Evolutionary conservation across 2,888 invertebrate species (phyloP), one percentile per base, ranked within the genome.

Genomic region (Neoaliturus tenellus): DNA sequence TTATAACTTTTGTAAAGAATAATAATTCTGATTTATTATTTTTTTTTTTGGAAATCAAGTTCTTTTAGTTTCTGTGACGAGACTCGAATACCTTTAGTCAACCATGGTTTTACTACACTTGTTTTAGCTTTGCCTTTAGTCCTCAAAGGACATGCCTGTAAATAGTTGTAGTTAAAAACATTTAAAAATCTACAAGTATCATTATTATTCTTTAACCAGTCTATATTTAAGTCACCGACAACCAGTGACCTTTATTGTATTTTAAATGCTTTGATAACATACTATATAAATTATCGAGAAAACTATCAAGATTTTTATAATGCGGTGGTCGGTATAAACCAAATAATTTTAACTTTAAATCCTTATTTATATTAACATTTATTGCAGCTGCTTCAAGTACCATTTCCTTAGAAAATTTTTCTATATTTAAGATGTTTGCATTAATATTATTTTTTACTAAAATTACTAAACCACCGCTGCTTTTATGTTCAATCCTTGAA

Each of bases 211-310:
- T 44, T 23, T 25, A 25, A 28, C 75, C 75, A 75, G 48, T 48
- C 39, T 25, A 75, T 75, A 75, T 75, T 75, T 6, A 71, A 75
- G 20, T 75, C 75, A 17, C 75, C 44, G 5, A 44, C 44, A 75
- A 75, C 12, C n/a, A 41, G 5, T 39, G 48, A n/a, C n/a, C n/a
- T 48, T 48, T 75, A 14, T n/a, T 3, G 2, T 44, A 28, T n/a
- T 5, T 48, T 14, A 75, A n/a, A 17, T 75, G 23, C 25, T 75
- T 75, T 48, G 75, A 75, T 14, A 75, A 31, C 17, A 48, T 20
- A 2, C 35, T 4, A 25, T 75, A 75, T 6, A 75, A 75, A 20
- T 23, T n/a, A 41, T 35, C n/a, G 41, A 41, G 41, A 41, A 73
- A 73, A 5, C 12, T 25, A 20, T 73, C n/a, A 8, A 73, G 3